These are phyloP conservation scores for Dicrurus megarhynchus DNA, from an alignment of 2,113 vertebrate genomes.

Conservation along the genomic window DNA sequence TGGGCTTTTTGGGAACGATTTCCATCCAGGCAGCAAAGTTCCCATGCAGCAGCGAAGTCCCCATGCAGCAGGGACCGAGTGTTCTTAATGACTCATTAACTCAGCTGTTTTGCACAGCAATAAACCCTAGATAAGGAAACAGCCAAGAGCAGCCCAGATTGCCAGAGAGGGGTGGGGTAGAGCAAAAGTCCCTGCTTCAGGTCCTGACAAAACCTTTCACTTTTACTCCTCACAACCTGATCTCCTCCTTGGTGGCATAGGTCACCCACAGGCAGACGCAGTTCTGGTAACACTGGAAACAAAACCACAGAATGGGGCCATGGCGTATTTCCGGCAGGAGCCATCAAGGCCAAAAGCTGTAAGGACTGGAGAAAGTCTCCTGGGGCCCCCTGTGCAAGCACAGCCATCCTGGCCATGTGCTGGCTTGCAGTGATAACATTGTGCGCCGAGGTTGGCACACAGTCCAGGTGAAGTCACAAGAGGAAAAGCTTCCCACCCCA, in stretches of 20 bases:
- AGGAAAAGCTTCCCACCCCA: constrained; percentile 42
- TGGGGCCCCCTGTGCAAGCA: not conserved
- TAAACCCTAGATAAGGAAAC: not conserved
- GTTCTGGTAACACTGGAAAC: not conserved
- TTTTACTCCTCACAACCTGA: not conserved
- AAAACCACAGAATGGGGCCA: not conserved
- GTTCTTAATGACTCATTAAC: not conserved
- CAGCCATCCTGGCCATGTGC: not conserved
- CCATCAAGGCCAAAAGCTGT: not conserved
- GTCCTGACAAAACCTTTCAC: not conserved
- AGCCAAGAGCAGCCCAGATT: not conserved
- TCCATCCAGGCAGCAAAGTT: not conserved
- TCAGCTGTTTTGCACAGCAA: not conserved
- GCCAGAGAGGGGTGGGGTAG: not conserved
- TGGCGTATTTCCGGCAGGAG: not conserved
- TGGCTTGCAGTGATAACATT: constrained; percentile 62
- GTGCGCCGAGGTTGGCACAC: constrained; percentile 36
- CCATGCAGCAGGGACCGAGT: not conserved
- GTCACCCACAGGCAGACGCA: not conserved
- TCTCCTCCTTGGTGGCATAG: not conserved
- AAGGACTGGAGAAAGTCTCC: not conserved
- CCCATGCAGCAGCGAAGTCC: not conserved
- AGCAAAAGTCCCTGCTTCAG: not conserved
- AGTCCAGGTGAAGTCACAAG: constrained; percentile 48
- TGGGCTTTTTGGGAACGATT: not conserved